Evolutionary conservation across 1,140 invertebrate genomes (phyloP).

Genomic region (Nephotettix cincticeps): DNA sequence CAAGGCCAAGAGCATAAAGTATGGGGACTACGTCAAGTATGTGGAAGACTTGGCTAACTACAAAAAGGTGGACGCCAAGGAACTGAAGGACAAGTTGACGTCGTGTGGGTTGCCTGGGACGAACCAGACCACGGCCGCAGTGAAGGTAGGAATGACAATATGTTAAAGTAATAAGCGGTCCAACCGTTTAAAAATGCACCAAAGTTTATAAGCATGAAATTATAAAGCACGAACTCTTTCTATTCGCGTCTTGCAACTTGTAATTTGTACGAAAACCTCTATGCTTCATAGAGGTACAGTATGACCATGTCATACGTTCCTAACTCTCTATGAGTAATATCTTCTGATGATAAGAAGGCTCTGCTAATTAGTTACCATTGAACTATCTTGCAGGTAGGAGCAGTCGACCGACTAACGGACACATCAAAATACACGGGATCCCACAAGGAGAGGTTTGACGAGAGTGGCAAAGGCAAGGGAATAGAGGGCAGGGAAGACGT

Average conservation of each 20-base stretch:
- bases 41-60: slow-evolving; percentile 76
- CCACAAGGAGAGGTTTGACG: slow-evolving; percentile 72
- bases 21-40: slow-evolving; percentile 75
- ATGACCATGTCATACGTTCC: too few relatives aligned
- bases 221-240: too few relatives aligned
- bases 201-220: too few relatives aligned
- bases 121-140: slow-evolving; percentile 41
- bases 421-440: slow-evolving; percentile 87
- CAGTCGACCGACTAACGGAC: slow-evolving; percentile 86
- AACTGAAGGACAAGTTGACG: slow-evolving; percentile 74
- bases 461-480: slow-evolving; percentile 80
- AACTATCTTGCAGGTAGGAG: slow-evolving; percentile 37
- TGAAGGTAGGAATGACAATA: slow-evolving; percentile 22
- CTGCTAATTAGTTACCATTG: too few relatives aligned
- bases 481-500: slow-evolving; percentile 83
- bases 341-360: too few relatives aligned
- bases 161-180: too few relatives aligned
- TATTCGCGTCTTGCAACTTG: too few relatives aligned
- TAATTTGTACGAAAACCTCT: too few relatives aligned
- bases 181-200: too few relatives aligned
- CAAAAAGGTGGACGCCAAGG: slow-evolving; percentile 70
- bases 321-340: too few relatives aligned
- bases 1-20: background rate
- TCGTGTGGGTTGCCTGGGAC: slow-evolving; percentile 72
- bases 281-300: too few relatives aligned